Evolutionary conservation across 2,888 invertebrate species (phyloP).

Genomic region (Erannis defoliaria): DNA sequence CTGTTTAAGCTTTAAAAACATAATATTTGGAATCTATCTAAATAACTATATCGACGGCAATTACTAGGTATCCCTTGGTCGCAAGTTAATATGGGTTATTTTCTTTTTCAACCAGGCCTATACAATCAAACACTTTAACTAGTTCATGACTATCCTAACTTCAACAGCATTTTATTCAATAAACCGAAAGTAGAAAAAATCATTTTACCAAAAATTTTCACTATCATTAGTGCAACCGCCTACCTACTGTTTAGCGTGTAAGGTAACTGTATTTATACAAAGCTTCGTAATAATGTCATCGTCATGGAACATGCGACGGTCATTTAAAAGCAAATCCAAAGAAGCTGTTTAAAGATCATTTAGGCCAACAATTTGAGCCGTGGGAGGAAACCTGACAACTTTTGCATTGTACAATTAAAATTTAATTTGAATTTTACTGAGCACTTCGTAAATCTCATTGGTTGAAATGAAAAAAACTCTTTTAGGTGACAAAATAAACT

Average conservation of each 20-base stretch:
- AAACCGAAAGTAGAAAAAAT: background rate
- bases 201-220: background rate
- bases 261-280: conserved; percentile 30
- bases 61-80: too few relatives aligned
- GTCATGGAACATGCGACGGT: conserved; percentile 54
- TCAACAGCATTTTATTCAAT: background rate
- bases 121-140: too few relatives aligned
- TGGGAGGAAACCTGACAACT: conserved; percentile 53
- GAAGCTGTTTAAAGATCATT: conserved; percentile 63
- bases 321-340: conserved; percentile 35
- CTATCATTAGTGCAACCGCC: conserved; percentile 17
- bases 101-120: too few relatives aligned
- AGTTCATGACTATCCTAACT: background rate
- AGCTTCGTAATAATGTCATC: conserved; percentile 36
- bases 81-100: too few relatives aligned
- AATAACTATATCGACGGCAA: too few relatives aligned
- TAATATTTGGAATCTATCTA: too few relatives aligned
- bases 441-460: conserved; percentile 41
- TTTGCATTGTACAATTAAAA: conserved; percentile 56
- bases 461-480: conserved; percentile 16
- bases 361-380: conserved; percentile 60
- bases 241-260: conserved; percentile 13
- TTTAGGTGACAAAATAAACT: conserved; percentile 1
- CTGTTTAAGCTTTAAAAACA: too few relatives aligned
- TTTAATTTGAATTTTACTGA: conserved; percentile 43